Evolutionary conservation across 2,113 vertebrate species (phyloP), one percentile per base, ranked within the genome.

Genomic region (Chaetops frenatus): DNA sequence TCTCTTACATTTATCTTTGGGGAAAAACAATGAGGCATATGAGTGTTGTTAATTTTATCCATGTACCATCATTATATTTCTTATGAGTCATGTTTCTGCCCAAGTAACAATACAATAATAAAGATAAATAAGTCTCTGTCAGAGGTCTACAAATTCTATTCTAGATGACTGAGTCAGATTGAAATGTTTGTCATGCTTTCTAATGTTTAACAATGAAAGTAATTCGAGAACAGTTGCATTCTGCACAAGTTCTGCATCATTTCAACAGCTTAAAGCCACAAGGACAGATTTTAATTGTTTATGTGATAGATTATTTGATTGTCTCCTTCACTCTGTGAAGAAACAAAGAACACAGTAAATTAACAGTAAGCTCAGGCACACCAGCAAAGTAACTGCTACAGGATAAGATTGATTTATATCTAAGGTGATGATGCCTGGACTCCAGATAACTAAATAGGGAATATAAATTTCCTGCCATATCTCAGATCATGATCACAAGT

Each of bases 201-300:
- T 86, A 90, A 96, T 80, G 74, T 70, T 94, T 86, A 97, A 94
- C 91, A 96, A 85, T 65, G 76, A 96, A 97, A 95, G 48, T 78
- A 95, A 94, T 96, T 98, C 90, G 96, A 96, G 87, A 90, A 92
- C 81, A 96, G 91, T 78, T 97, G 40, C 53, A 92, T 93, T 97
- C 92, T 91, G 70, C 42, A 51, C 35, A 53, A 71, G 38, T 70
- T 86, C 81, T 97, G 94, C 44, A 93, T 96, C 78, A 89, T 96
- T 97, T 97, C 91, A 86, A 73, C 93, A 88, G 60, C 38, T 92
- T 71, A 65, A 86, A 85, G 53, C 78, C 79, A 96, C 65, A 93
- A 97, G 80, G 40, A 82, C 72, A 81, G 48, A 71, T 97, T 98
- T 97, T 97, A 98, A 97, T 98, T 98, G 97, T 97, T 97, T 97